A percentile compares a stretch with the other conserved stretches of the same genome.
phyloP scores from a whole-genome alignment of 2,888 invertebrate species.

The Eupelmus urozonus region DNA sequence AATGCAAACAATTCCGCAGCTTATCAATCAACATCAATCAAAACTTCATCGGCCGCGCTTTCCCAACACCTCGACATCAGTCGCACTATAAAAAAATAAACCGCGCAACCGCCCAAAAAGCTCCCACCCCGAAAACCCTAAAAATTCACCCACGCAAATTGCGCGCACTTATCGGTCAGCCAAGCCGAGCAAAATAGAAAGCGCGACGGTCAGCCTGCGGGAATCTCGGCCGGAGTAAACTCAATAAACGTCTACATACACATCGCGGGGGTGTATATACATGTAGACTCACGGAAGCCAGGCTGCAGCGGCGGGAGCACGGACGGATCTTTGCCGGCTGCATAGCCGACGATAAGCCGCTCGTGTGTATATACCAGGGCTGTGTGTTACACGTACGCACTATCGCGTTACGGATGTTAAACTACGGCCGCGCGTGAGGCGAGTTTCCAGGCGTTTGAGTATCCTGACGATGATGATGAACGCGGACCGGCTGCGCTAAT shows the following conservation, averaged over 20 bases:
- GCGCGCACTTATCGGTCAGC: too few relatives aligned
- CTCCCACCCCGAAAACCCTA: too few relatives aligned
- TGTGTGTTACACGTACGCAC: background rate
- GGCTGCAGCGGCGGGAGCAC: background rate
- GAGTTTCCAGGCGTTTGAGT: constrained; percentile 50
- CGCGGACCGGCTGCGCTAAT: background rate
- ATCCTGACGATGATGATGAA: background rate
- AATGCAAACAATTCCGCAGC: too few relatives aligned
- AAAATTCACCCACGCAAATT: too few relatives aligned
- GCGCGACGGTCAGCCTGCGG: background rate
- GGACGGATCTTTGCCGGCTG: background rate
- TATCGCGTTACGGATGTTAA: constrained; percentile 55
- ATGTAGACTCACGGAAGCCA: background rate
- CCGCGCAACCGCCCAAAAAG: too few relatives aligned
- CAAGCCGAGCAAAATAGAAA: too few relatives aligned
- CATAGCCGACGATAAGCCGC: background rate
- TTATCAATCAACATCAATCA: too few relatives aligned
- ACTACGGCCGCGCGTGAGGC: constrained; percentile 38
- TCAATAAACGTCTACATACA: constrained; percentile 40
- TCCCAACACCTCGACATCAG: too few relatives aligned
- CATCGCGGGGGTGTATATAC: background rate
- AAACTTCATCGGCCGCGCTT: too few relatives aligned
- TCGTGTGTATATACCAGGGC: background rate
- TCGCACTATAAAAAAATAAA: too few relatives aligned
- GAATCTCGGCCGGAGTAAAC: background rate